These are phyloP conservation scores for Paraplagusia blochii DNA, from an alignment of 2,113 vertebrate genomes.

Conservation along the genomic window DNA sequence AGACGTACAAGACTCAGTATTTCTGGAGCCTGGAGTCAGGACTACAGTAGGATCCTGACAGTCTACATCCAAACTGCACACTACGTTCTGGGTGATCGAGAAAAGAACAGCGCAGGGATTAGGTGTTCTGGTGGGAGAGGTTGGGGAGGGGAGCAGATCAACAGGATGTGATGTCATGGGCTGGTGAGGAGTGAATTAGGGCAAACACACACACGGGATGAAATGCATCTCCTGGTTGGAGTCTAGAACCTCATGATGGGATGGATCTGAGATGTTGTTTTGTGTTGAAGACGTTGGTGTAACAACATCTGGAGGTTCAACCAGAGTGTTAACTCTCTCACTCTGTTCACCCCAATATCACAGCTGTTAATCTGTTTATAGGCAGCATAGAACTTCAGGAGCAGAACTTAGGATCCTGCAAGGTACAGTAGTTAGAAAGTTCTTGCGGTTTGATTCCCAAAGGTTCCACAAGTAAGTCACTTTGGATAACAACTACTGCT, in stretches of 20 bases:
- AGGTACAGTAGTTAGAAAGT: too few relatives aligned
- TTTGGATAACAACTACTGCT: too few relatives aligned
- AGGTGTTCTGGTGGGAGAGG: slow-evolving; percentile 49
- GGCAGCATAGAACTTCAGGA: background rate
- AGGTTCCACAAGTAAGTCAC: too few relatives aligned
- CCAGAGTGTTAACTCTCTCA: slow-evolving; percentile 38
- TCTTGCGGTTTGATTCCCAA: too few relatives aligned
- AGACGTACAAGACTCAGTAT: slow-evolving; percentile 5
- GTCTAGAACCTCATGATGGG: slow-evolving; percentile 13
- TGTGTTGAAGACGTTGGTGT: slow-evolving; percentile 2
- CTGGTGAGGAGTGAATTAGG: slow-evolving; percentile 21
- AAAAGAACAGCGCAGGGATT: slow-evolving; percentile 58
- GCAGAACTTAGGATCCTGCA: too few relatives aligned
- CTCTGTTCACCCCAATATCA: slow-evolving; percentile 36
- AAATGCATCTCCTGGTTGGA: slow-evolving; percentile 13
- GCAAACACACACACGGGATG: background rate
- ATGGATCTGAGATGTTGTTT: background rate
- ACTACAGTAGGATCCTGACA: slow-evolving; percentile 35
- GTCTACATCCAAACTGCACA: slow-evolving; percentile 55
- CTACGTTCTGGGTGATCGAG: slow-evolving; percentile 57
- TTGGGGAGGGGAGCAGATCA: slow-evolving; percentile 16
- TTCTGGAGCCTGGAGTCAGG: slow-evolving; percentile 19
- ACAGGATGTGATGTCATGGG: slow-evolving; percentile 47
- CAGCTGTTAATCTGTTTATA: slow-evolving; percentile 72
- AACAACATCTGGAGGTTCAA: slow-evolving; percentile 43